phyloP scores from a whole-genome alignment of 2,888 invertebrate genomes.

The Coelogynopora nodosa region DNA sequence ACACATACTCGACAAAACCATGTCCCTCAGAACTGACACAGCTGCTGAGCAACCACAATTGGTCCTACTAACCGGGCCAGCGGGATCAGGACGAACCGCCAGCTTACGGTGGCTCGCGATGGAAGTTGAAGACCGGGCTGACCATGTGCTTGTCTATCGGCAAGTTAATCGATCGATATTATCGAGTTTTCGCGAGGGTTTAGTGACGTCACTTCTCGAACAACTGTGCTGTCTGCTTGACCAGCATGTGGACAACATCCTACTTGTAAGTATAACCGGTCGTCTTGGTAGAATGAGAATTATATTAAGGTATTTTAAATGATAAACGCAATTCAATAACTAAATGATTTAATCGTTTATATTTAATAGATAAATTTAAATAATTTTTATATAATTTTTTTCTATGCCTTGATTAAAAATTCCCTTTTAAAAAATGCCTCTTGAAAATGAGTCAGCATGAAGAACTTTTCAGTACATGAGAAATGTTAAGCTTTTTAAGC shows the following conservation, averaged over 20 bases:
- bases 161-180: neutral
- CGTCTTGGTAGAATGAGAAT: neutral
- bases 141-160: neutral
- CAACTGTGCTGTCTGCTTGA: neutral
- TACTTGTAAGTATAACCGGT: neutral
- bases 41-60: too few relatives aligned
- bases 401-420: too few relatives aligned
- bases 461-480: too few relatives aligned
- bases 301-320: too few relatives aligned
- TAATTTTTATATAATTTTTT: too few relatives aligned
- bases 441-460: too few relatives aligned
- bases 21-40: too few relatives aligned
- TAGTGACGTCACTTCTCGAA: neutral
- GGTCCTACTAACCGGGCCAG: neutral
- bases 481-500: too few relatives aligned
- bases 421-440: too few relatives aligned
- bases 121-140: neutral
- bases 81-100: neutral
- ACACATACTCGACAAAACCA: neutral
- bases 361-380: too few relatives aligned
- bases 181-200: neutral
- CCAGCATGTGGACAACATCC: neutral
- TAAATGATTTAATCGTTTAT: too few relatives aligned
- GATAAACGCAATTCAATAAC: too few relatives aligned
- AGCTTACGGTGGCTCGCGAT: neutral